Evolutionary conservation across 2,797 vertebrate species (phyloP).

Genomic region (Aphelocoma californica): DNA sequence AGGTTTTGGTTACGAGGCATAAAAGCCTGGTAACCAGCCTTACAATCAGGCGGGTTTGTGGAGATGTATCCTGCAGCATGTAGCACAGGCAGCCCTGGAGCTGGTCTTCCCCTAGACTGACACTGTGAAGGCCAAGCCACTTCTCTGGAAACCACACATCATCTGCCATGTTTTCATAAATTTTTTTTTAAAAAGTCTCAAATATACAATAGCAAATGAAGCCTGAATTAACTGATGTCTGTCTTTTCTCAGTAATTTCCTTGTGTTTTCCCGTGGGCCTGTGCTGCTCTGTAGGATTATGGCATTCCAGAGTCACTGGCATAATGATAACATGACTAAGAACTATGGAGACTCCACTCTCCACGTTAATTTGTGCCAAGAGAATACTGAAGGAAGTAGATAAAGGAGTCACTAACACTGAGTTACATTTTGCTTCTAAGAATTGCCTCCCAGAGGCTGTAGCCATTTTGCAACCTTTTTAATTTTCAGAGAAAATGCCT

Average conservation of each 20-base stretch:
- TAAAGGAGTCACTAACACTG: slow-evolving; percentile 16
- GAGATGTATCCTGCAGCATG: background rate
- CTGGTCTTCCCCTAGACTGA: background rate
- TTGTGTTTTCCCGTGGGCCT: background rate
- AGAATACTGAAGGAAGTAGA: slow-evolving; percentile 50
- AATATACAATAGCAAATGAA: background rate
- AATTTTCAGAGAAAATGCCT: slow-evolving; percentile 28
- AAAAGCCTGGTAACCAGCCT: background rate
- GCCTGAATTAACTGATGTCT: slow-evolving; percentile 8
- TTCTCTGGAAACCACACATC: background rate
- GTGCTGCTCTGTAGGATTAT: slow-evolving; percentile 9
- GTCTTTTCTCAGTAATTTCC: slow-evolving; percentile 6
- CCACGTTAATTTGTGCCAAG: background rate
- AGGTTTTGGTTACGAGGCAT: background rate
- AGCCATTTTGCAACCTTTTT: slow-evolving; percentile 39
- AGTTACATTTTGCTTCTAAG: slow-evolving; percentile 9
- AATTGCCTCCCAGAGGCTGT: slow-evolving; percentile 21
- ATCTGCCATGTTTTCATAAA: background rate
- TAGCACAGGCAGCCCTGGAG: background rate
- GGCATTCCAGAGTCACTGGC: background rate
- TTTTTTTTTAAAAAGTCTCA: background rate
- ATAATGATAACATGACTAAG: slow-evolving; percentile 1
- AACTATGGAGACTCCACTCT: slow-evolving; percentile 21
- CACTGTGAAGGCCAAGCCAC: background rate
- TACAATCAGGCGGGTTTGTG: background rate